Conservation (phyloP, 2,113 vertebrate species). For the Elaphurus davidianus region DNA sequence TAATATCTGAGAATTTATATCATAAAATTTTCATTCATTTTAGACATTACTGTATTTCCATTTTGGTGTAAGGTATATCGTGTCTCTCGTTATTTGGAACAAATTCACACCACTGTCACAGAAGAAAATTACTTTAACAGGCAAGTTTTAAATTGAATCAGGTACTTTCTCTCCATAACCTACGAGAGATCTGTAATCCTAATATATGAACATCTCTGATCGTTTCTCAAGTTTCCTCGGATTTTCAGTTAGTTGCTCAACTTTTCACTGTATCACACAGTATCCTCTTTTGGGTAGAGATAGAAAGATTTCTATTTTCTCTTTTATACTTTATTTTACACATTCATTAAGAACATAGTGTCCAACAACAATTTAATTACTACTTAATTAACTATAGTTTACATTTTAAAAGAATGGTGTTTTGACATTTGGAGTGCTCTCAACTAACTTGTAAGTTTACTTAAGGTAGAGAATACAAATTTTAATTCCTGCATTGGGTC, state of each 20-base stretch:
- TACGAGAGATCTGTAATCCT: background rate
- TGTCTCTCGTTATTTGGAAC: background rate
- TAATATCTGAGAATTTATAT: background rate
- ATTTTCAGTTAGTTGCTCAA: constrained; percentile 6
- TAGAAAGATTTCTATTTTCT: background rate
- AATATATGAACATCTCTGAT: background rate
- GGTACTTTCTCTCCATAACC: background rate
- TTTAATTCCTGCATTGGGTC: background rate
- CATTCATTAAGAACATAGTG: background rate
- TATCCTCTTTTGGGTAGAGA: background rate
- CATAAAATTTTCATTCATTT: background rate
- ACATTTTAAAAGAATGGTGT: background rate
- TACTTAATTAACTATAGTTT: background rate
- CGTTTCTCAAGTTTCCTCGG: background rate
- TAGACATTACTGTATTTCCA: background rate
- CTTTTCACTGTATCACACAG: background rate
- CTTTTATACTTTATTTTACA: background rate
- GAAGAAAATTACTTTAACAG: background rate
- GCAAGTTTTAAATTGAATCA: background rate
- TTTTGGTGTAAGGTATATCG: background rate
- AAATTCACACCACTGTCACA: background rate
- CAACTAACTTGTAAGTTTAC: background rate
- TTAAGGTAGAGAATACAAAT: background rate
- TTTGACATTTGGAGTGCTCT: background rate
- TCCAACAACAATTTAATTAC: background rate